Evolutionary conservation across 1,140 invertebrate species (phyloP).

Genomic region (Drosophila repleta): DNA sequence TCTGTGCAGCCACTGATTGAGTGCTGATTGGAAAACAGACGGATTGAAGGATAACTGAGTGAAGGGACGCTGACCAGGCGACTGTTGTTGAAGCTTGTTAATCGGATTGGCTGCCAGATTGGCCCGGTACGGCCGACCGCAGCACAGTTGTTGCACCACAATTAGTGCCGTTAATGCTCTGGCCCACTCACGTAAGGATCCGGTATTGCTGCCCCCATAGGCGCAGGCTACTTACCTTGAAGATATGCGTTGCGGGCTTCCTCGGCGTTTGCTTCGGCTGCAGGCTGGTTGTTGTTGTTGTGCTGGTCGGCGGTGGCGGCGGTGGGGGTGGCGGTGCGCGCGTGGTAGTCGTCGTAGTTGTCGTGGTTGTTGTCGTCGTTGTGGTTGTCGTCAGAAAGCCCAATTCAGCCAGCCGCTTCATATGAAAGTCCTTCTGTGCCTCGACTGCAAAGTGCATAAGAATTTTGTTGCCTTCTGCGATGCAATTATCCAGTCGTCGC

Average conservation of each 20-base stretch:
- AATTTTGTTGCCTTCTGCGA: background rate
- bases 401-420: conserved; percentile 86
- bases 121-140: background rate
- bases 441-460: conserved; percentile 87
- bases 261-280: conserved; percentile 71
- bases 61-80: conserved; percentile 28
- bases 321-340: conserved; percentile 70
- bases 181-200: background rate
- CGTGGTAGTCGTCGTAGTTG: conserved; percentile 74
- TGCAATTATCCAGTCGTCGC: conserved; percentile 16
- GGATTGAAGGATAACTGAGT: conserved; percentile 39
- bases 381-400: conserved; percentile 84
- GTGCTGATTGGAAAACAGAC: conserved; percentile 78
- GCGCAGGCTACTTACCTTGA: conserved; percentile 58
- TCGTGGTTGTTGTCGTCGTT: conserved; percentile 83
- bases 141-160: conserved; percentile 12
- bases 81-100: conserved; percentile 59
- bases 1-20: conserved; percentile 68
- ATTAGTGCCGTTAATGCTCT: conserved; percentile 36
- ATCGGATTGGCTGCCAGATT: conserved; percentile 24
- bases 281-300: conserved; percentile 67
- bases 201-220: background rate
- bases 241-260: conserved; percentile 74
- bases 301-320: conserved; percentile 62
- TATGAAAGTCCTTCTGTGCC: conserved; percentile 94